Conservation (phyloP, 2,113 vertebrate species). For the Potamarius usumacintae region DNA sequence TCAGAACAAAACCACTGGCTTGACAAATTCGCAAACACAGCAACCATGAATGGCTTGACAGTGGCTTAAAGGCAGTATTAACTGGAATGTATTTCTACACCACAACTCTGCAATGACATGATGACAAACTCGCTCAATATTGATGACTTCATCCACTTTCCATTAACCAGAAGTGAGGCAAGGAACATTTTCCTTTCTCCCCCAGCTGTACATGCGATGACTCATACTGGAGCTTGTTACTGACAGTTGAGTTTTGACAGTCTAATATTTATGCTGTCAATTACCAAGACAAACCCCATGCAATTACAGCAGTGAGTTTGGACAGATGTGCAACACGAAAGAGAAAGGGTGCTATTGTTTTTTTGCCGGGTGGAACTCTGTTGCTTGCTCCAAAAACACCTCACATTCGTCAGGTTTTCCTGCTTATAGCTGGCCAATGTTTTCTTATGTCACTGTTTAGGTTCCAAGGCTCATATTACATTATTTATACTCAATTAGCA, state of each 20-base stretch:
- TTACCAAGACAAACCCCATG: constrained; percentile 64
- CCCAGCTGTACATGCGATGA: constrained; percentile 59
- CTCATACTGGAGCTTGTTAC: constrained; percentile 65
- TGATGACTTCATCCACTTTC: constrained; percentile 26
- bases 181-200: constrained; percentile 61
- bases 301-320: constrained; percentile 68
- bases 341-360: constrained; percentile 72
- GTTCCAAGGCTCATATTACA: neutral
- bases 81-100: neutral
- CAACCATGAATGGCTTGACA: neutral
- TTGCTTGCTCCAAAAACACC: constrained; percentile 18
- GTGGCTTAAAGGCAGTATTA: constrained; percentile 7
- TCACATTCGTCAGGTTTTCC: constrained; percentile 18
- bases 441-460: constrained; percentile 27
- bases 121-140: constrained; percentile 33
- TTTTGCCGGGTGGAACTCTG: constrained; percentile 28
- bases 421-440: neutral
- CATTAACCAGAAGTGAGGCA: constrained; percentile 48
- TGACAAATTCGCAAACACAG: neutral
- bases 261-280: constrained; percentile 73
- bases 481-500: neutral
- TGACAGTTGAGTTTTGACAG: constrained; percentile 68
- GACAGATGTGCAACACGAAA: constrained; percentile 66
- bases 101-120: constrained; percentile 3
- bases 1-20: neutral